These are phyloP conservation scores for Cyrtorhinus lividipennis DNA, from an alignment of 1,140 invertebrate species.

Conservation along the genomic window DNA sequence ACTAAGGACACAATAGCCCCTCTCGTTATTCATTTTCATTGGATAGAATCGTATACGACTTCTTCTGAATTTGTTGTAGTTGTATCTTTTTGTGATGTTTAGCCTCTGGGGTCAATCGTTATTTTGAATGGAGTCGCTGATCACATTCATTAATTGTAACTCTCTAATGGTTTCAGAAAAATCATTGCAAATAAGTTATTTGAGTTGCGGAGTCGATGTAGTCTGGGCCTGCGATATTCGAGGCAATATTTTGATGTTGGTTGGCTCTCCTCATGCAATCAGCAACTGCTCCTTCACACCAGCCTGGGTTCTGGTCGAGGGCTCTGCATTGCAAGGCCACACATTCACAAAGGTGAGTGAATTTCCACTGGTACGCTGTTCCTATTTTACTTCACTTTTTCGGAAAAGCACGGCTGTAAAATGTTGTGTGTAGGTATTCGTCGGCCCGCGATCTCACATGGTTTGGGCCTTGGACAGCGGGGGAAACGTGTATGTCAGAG, in stretches of 20 bases:
- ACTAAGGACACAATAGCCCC: too few species aligned
- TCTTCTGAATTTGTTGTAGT: too few species aligned
- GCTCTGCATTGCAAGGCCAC: conserved; percentile 18
- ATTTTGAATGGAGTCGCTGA: too few species aligned
- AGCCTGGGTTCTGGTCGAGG: conserved; percentile 36
- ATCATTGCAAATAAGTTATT: conserved; percentile 29
- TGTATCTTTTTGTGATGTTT: too few species aligned
- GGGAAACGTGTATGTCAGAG: conserved; percentile 36
- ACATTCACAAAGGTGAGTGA: conserved; percentile 25
- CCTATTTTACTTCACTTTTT: too few species aligned
- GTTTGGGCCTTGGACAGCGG: conserved; percentile 42
- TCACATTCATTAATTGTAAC: too few species aligned
- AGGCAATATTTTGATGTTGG: conserved; percentile 35
- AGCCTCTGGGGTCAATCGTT: too few species aligned
- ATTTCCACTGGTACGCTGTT: too few species aligned
- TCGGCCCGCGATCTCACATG: conserved; percentile 35
- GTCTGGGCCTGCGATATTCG: conserved; percentile 38
- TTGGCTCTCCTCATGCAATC: conserved; percentile 34
- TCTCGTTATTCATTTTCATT: too few species aligned
- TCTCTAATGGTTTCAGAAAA: too few species aligned
- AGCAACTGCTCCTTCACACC: conserved; percentile 31
- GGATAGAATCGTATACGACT: too few species aligned
- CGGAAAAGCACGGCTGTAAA: too few species aligned
- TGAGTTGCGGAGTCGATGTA: conserved; percentile 34
- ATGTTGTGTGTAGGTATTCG: conserved; percentile 35